phyloP scores from a whole-genome alignment of 2,888 invertebrate species.

The Parthenolecanium corni region DNA sequence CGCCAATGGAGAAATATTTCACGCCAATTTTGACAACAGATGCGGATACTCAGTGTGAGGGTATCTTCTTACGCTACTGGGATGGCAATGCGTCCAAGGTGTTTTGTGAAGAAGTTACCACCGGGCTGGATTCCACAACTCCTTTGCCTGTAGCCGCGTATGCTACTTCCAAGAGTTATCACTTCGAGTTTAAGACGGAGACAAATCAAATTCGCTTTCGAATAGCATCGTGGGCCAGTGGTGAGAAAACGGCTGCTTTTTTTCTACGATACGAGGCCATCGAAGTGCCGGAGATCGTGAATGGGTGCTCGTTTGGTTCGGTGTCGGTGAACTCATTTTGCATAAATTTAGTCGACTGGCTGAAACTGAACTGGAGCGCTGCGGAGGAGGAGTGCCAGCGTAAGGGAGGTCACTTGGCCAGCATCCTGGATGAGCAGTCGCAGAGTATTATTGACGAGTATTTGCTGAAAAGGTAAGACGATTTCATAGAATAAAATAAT shows the following conservation, averaged over 20 bases:
- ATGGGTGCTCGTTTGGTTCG: conserved; percentile 60
- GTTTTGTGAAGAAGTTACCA: background rate
- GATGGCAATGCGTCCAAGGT: conserved; percentile 3
- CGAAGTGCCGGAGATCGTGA: conserved; percentile 49
- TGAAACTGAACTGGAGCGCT: conserved; percentile 51
- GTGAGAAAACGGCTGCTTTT: conserved; percentile 10
- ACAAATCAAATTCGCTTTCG: conserved; percentile 9
- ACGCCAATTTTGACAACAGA: background rate
- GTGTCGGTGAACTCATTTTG: conserved; percentile 55
- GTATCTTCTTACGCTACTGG: background rate
- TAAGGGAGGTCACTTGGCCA: conserved; percentile 55
- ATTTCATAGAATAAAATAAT: too few species aligned
- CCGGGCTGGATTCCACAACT: background rate
- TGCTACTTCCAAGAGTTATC: background rate
- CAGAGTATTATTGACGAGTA: conserved; percentile 53
- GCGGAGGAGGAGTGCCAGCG: conserved; percentile 55
- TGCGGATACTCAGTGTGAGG: conserved; percentile 1
- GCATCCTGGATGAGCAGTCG: conserved; percentile 51
- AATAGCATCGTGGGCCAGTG: background rate
- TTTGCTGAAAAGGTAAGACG: conserved; percentile 55
- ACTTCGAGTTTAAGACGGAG: background rate
- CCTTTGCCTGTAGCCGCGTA: background rate
- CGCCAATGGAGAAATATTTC: background rate
- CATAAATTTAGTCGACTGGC: conserved; percentile 48
- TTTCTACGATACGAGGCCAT: conserved; percentile 41